Percentiles rank a stretch among this genome's conserved stretches.
Conservation (phyloP, 2,113 vertebrate species). For the Semicossyphus pulcher region DNA sequence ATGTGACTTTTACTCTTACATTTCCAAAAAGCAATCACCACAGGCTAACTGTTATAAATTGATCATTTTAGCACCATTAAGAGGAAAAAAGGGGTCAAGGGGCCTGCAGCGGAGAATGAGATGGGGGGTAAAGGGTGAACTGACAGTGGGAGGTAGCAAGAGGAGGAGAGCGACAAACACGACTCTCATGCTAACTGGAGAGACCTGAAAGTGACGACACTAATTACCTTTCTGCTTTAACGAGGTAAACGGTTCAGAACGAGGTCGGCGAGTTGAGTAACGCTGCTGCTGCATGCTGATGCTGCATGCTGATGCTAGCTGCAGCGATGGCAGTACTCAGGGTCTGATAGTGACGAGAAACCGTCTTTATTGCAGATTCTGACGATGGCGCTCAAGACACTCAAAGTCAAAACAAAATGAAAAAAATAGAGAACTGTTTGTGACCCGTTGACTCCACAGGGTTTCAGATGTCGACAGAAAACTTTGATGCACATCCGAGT, state of each 20-base stretch:
- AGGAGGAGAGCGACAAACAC: neutral
- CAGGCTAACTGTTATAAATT: too few relatives aligned
- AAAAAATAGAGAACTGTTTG: neutral
- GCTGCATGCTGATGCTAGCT: conserved; percentile 17
- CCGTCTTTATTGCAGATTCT: neutral
- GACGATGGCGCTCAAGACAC: neutral
- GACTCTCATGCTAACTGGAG: conserved; percentile 3
- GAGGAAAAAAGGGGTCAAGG: too few relatives aligned
- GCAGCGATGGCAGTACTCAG: neutral
- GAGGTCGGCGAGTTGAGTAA: conserved; percentile 13
- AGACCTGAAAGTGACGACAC: conserved; percentile 27
- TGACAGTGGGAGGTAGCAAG: neutral
- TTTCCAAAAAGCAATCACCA: too few relatives aligned
- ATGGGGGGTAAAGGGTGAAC: neutral
- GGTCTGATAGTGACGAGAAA: neutral
- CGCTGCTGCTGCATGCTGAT: neutral
- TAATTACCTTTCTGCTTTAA: conserved; percentile 46
- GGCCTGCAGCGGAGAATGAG: too few relatives aligned
- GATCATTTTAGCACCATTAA: too few relatives aligned
- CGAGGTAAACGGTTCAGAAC: conserved; percentile 36
- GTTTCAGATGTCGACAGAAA: neutral
- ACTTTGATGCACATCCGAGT: conserved; percentile 7
- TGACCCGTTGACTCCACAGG: neutral
- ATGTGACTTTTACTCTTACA: too few relatives aligned
- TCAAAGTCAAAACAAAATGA: neutral